These are phyloP conservation scores for Peucedramus taeniatus DNA, from an alignment of 2,113 vertebrate genomes.

Conservation along the genomic window DNA sequence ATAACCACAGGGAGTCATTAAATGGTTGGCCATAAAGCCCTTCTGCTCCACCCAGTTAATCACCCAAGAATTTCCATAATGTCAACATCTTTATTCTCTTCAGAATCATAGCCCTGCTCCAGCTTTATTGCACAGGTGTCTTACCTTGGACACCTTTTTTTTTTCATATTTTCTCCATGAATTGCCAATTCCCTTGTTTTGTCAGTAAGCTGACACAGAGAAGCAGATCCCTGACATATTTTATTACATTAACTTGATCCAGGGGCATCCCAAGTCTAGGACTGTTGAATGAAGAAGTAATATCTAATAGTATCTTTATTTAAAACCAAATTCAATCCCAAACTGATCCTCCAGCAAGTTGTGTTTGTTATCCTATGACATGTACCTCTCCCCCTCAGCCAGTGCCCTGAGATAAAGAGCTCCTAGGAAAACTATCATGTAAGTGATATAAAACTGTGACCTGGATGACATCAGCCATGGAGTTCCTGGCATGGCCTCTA, in stretches of 20 bases:
- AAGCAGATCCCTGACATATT: not conserved
- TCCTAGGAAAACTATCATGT: not conserved
- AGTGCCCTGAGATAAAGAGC: not conserved
- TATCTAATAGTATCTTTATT: not conserved
- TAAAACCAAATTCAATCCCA: not conserved
- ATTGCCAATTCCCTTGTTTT: not conserved
- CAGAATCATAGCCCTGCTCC: not conserved
- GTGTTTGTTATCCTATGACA: fast-evolving
- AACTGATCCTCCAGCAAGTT: not conserved
- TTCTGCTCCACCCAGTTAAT: not conserved
- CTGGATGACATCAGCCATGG: too few species aligned
- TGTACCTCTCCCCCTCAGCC: fast-evolving
- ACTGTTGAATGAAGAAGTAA: not conserved
- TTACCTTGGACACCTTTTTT: not conserved
- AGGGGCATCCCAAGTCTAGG: not conserved
- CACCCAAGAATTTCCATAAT: not conserved
- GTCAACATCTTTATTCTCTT: not conserved
- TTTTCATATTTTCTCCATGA: not conserved
- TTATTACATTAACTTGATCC: not conserved
- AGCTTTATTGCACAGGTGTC: not conserved
- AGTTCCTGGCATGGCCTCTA: not conserved
- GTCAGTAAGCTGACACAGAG: not conserved
- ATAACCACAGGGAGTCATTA: not conserved
- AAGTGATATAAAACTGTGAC: not conserved
- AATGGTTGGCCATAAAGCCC: not conserved